Evolutionary conservation across 2,888 invertebrate genomes (phyloP).

Genomic region (Pediacus dermestoides): DNA sequence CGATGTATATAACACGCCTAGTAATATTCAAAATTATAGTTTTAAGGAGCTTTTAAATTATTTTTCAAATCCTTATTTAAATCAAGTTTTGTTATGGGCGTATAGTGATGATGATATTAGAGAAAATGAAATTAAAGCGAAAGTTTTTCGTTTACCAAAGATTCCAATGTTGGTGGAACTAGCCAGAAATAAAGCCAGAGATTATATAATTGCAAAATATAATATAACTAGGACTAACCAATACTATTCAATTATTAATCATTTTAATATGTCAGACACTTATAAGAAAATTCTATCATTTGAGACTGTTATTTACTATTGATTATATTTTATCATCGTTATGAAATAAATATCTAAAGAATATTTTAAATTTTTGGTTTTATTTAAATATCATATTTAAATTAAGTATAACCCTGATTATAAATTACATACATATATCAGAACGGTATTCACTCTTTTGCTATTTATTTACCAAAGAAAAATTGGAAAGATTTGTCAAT

Average conservation of each 20-base stretch:
- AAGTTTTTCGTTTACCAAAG: conserved; percentile 10
- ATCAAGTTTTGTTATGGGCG: conserved; percentile 3
- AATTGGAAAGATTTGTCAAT: conserved; percentile 25
- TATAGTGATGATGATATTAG: conserved; percentile 12
- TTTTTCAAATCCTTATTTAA: conserved; percentile 13
- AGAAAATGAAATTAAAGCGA: conserved; percentile 2
- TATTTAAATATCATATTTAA: too few relatives aligned
- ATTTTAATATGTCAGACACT: conserved; percentile 23
- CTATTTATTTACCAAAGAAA: conserved; percentile 9
- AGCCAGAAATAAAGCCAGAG: conserved; percentile 30
- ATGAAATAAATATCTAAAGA: too few relatives aligned
- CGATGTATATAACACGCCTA: too few relatives aligned
- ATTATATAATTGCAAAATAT: conserved; percentile 24
- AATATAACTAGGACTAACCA: conserved; percentile 23
- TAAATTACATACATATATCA: too few relatives aligned
- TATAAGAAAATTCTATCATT: conserved; percentile 32
- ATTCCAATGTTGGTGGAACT: conserved; percentile 34
- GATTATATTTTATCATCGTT: neutral
- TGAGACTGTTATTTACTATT: conserved; percentile 28
- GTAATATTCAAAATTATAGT: too few relatives aligned
- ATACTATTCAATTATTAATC: conserved; percentile 27
- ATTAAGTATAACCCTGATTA: too few relatives aligned
- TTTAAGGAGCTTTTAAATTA: too few relatives aligned
- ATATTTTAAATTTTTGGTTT: too few relatives aligned
- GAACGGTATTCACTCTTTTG: too few relatives aligned